Conservation (phyloP, 2,888 invertebrate species). For the Cheilosia vulpina region DNA sequence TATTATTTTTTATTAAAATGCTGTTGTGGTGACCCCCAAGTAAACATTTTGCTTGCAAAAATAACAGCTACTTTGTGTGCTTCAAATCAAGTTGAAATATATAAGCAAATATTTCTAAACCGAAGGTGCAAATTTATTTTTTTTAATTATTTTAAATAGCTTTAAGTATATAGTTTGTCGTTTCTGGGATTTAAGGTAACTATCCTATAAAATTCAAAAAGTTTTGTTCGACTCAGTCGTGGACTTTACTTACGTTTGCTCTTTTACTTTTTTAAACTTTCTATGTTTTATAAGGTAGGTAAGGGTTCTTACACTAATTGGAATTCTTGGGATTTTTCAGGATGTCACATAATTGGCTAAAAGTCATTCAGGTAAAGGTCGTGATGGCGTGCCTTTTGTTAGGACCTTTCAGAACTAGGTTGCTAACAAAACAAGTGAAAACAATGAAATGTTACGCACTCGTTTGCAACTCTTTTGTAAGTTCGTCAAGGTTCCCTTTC, state of each 20-base stretch:
- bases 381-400: neutral
- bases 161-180: too few relatives aligned
- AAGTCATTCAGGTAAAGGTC: neutral
- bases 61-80: too few relatives aligned
- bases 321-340: neutral
- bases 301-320: neutral
- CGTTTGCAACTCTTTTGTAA: neutral
- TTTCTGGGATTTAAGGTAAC: too few relatives aligned
- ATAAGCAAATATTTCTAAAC: too few relatives aligned
- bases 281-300: neutral
- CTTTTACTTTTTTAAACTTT: neutral
- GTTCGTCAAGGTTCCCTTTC: neutral
- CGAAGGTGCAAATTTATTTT: too few relatives aligned
- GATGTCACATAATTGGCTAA: neutral
- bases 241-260: neutral
- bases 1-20: too few relatives aligned
- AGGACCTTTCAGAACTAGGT: neutral
- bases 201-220: too few relatives aligned
- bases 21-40: too few relatives aligned
- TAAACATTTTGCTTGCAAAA: too few relatives aligned
- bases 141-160: too few relatives aligned
- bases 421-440: neutral
- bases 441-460: neutral
- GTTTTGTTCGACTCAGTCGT: too few relatives aligned
- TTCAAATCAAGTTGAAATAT: too few relatives aligned